Base-by-base conservation (phyloP, 30 jellyfish, hydroid and myxozoan species). In the Pseudorhiza aurosa region DNA sequence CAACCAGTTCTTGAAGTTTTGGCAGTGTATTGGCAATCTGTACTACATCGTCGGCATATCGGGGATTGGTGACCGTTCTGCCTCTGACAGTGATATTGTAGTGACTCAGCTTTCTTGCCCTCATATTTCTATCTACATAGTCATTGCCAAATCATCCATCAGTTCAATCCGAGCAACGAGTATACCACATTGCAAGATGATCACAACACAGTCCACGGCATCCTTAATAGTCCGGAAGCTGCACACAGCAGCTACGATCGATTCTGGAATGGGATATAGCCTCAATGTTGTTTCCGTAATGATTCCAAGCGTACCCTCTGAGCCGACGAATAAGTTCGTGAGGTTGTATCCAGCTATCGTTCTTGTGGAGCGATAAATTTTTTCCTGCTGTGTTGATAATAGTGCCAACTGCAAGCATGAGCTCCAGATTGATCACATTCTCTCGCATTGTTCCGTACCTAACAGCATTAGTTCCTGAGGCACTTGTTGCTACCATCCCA, bases 401-500 rank as follows among this genome's bases (percentile, higher is more conserved):
- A 0, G 85, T 85, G 8, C 96, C 96, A 49, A 72, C 96, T 9
- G 88, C 84, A 33, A 85, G 85, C 28, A 85, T 89, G 26, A 85
- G 89, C 28, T 85, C 89, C 68, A 85, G 18, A 75, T 85, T 85
- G 19, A 85, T 67, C 17, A 85, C 89, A 47, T 85, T 85, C 0
- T 85, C 96, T 15, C 89, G 88, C 96, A 85, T 85, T 10, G 96
- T 85, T 5, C 96, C 96, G 56, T 85, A 85, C 45, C 96, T 72
- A 0, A 85, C 96, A 46, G 96, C 96, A 85, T 85, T 85, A n/a
- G 96, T 85, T 6, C 96, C 96, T 0, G 96, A 85, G 28, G 96
- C 96, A 49, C 96, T 85, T 1, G 96, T 85, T 14, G 96, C 96
- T 8, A 60, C 96, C 96, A 85, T 85, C 12, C 96, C 96, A 85